Evolutionary conservation across 53 echinoderm and acorn worm genomes (phyloP), one percentile per base, ranked within the genome.

Genomic region (Echinometra lucunter): DNA sequence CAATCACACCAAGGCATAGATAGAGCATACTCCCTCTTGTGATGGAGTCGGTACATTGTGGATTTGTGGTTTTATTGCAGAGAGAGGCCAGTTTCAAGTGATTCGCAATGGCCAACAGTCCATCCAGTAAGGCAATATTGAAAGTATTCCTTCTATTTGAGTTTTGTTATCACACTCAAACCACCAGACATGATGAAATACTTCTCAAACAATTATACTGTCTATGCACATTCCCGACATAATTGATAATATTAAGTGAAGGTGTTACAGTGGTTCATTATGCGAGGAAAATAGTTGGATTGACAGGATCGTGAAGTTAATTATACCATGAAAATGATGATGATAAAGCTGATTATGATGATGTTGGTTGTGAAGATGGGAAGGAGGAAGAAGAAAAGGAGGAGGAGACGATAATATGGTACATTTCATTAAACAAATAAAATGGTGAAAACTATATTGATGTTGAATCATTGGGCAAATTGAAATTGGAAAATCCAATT

Each of bases 21-120:
- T 21, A 35, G 44, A 60, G 37, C 60, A 34, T 57, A 89, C 89
- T 60, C 89, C 89, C 89, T 89, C 89, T 89, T 38, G 89, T 89
- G 89, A 10, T 49, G 37, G 28, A 89, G 37, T 57, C 60, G n/a
- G 23, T 89, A 89, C 42, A 78, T 38, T 78, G 42, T 78, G 21
- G 42, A 35, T 78, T 78, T 19, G 19, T 1, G 6, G 23, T 38
- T 63, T 34, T n/a, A n/a, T n/a, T 13, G 34, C 72, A 72, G 9
- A 34, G 15, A 35, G 78, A 78, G 78, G 23, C 42, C 69, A 2
- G 13, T 34, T 1, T 69, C 30, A 34, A 69, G 6, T 69, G 12
- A 28, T 30, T 69, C 15, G 32, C 11, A 34, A 28, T 13, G 10
- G 32, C 69, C 7, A 32, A 32, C 69, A 28, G n/a, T n/a, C n/a